Conservation (phyloP, 2,113 vertebrate genomes). For the Chelonoidis abingdonii region DNA sequence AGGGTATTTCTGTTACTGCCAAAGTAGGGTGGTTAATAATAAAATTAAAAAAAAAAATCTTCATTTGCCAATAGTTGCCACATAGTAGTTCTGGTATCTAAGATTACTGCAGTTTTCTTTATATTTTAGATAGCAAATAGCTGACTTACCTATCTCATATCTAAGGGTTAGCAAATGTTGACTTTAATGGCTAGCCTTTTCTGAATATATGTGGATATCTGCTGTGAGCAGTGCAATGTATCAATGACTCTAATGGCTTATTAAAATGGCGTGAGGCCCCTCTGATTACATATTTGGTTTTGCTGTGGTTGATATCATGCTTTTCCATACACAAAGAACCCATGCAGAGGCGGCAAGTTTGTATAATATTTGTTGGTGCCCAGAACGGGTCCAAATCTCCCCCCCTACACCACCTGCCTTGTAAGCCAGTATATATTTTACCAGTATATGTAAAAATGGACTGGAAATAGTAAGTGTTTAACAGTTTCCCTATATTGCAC, state of each 20-base stretch:
- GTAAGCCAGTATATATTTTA: too few species aligned
- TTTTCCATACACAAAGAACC: not conserved
- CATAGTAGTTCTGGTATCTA: not conserved
- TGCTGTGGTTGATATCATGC: not conserved
- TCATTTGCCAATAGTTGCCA: not conserved
- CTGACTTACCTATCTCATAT: not conserved
- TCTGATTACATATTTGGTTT: not conserved
- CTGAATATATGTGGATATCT: not conserved
- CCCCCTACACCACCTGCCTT: too few species aligned
- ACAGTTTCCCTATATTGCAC: too few species aligned
- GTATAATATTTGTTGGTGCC: too few species aligned
- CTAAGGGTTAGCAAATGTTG: not conserved
- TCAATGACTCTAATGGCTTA: not conserved
- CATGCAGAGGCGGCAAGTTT: too few species aligned
- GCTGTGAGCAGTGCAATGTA: not conserved
- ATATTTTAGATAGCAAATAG: not conserved
- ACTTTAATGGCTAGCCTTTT: not conserved
- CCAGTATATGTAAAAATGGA: too few species aligned
- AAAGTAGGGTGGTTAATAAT: not conserved
- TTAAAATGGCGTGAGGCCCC: not conserved
- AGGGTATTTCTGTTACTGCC: not conserved
- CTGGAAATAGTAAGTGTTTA: too few species aligned
- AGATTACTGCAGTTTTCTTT: slow-evolving; percentile 10
- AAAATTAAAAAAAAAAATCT: slow-evolving; percentile 34
- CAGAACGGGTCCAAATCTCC: too few species aligned